A percentile compares a stretch with the other conserved stretches of the same genome.
phyloP scores from a whole-genome alignment of 2,888 invertebrate genomes.

The Agrotis clavis region DNA sequence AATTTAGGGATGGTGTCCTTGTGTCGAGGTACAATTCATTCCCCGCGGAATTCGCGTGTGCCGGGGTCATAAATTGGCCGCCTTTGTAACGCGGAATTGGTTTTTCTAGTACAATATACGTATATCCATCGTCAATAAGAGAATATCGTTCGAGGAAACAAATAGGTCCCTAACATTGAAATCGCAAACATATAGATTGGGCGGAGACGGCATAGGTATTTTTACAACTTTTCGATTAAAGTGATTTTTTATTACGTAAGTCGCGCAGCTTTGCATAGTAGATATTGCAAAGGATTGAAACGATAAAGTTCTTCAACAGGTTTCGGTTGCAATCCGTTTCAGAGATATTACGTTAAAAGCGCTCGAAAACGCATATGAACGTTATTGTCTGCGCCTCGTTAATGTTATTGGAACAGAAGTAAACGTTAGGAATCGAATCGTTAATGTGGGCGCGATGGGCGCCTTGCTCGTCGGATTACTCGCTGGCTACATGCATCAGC shows the following conservation, averaged over 20 bases:
- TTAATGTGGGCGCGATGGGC: slow-evolving; percentile 55
- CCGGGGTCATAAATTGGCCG: slow-evolving; percentile 82
- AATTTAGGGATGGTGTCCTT: slow-evolving; percentile 63
- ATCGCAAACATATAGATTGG: slow-evolving; percentile 25
- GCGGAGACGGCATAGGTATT: not conserved
- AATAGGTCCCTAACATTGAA: slow-evolving; percentile 40
- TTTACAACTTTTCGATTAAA: slow-evolving; percentile 14
- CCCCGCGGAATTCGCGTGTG: slow-evolving; percentile 72
- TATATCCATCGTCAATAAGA: slow-evolving; percentile 65
- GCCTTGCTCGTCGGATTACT: slow-evolving; percentile 67
- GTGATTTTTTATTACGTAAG: not conserved
- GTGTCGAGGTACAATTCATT: slow-evolving; percentile 54
- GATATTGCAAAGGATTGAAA: slow-evolving; percentile 20
- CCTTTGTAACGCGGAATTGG: slow-evolving; percentile 84
- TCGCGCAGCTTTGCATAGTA: not conserved
- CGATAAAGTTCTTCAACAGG: slow-evolving; percentile 23
- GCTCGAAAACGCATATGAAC: slow-evolving; percentile 40
- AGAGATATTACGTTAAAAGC: slow-evolving; percentile 51
- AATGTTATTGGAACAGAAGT: slow-evolving; percentile 61
- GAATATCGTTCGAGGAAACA: slow-evolving; percentile 66
- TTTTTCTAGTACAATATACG: slow-evolving; percentile 81
- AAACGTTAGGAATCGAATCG: slow-evolving; percentile 53
- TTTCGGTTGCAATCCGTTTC: slow-evolving; percentile 33
- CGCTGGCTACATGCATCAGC: slow-evolving; percentile 79
- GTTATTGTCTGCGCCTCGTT: slow-evolving; percentile 51